Evolutionary conservation across 2,888 invertebrate genomes (phyloP).

Genomic region (Ceraclea dissimilis): DNA sequence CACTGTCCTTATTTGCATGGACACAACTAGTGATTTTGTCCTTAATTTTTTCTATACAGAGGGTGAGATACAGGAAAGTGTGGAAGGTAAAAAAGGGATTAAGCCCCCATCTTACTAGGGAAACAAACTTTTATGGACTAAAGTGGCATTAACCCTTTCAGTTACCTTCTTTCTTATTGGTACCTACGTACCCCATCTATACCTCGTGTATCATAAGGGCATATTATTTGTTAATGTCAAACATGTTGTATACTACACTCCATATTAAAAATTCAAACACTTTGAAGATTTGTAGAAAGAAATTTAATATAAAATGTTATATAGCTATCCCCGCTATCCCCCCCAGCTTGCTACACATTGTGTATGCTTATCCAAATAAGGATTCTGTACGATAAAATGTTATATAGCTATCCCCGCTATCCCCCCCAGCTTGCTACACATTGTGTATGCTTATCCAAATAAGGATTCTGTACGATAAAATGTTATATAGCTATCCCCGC

Average conservation of each 20-base stretch:
- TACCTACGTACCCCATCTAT: not conserved
- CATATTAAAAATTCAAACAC: too few relatives aligned
- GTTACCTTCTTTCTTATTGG: not conserved
- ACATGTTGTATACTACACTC: not conserved
- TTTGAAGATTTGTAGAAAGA: too few relatives aligned
- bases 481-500: too few relatives aligned
- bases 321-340: too few relatives aligned
- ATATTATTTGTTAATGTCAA: slow-evolving; percentile 20
- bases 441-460: too few relatives aligned
- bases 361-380: too few relatives aligned
- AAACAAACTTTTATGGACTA: slow-evolving; percentile 25
- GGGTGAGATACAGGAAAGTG: slow-evolving; percentile 25
- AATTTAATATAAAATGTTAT: too few relatives aligned
- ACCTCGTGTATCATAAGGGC: slow-evolving; percentile 8
- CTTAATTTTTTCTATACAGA: slow-evolving; percentile 25
- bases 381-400: too few relatives aligned
- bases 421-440: too few relatives aligned
- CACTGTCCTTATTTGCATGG: slow-evolving; percentile 21
- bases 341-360: too few relatives aligned
- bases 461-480: too few relatives aligned
- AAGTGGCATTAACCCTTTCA: slow-evolving; percentile 24
- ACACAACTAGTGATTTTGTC: slow-evolving; percentile 20
- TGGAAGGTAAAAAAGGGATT: slow-evolving; percentile 27
- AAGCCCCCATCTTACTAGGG: slow-evolving; percentile 23
- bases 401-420: too few relatives aligned